Percentiles rank a stretch among this genome's conserved stretches.
Evolutionary conservation across 2,113 vertebrate genomes (phyloP).

Genomic region (Callionymus lyra): DNA sequence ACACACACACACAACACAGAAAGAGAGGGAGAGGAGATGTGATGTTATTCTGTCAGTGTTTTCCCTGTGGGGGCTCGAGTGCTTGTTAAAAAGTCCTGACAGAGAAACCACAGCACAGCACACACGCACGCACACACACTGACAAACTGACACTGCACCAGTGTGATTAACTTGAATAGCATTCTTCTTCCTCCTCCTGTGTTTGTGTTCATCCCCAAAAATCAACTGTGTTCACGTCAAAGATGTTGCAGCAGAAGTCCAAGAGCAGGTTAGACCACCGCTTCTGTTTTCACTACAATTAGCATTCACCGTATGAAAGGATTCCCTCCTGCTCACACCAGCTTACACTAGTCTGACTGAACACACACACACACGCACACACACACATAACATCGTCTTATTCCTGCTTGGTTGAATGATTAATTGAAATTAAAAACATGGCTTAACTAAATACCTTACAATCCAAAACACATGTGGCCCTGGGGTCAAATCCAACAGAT

Average conservation of each 20-base stretch:
- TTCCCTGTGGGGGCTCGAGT: slow-evolving; percentile 49
- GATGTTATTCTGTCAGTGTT: slow-evolving; percentile 60
- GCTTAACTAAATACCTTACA: too few relatives aligned
- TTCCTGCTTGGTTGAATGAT: too few relatives aligned
- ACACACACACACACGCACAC: too few relatives aligned
- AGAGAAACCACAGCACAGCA: slow-evolving; percentile 47
- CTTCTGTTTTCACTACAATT: too few relatives aligned
- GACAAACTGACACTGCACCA: slow-evolving; percentile 14
- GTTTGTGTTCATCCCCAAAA: slow-evolving; percentile 23
- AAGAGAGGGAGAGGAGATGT: slow-evolving; percentile 20
- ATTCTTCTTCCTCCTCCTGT: slow-evolving; percentile 10
- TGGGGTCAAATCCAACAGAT: too few relatives aligned
- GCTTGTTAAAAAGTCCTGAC: slow-evolving; percentile 69
- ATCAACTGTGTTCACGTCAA: slow-evolving; percentile 12
- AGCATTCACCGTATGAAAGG: too few relatives aligned
- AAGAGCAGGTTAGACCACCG: slow-evolving; percentile 5
- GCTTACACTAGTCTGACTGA: too few relatives aligned
- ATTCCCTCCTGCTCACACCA: too few relatives aligned
- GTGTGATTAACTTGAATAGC: slow-evolving; percentile 27
- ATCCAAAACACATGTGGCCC: too few relatives aligned
- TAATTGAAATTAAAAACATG: too few relatives aligned
- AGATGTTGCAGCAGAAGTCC: slow-evolving; percentile 36
- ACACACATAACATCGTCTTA: too few relatives aligned
- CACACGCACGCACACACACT: slow-evolving; percentile 27
- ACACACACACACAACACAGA: slow-evolving; percentile 16